Percentiles rank a stretch among this genome's conserved stretches.
Conservation (phyloP, 2,888 invertebrate genomes). For the Eupsilia transversa region DNA sequence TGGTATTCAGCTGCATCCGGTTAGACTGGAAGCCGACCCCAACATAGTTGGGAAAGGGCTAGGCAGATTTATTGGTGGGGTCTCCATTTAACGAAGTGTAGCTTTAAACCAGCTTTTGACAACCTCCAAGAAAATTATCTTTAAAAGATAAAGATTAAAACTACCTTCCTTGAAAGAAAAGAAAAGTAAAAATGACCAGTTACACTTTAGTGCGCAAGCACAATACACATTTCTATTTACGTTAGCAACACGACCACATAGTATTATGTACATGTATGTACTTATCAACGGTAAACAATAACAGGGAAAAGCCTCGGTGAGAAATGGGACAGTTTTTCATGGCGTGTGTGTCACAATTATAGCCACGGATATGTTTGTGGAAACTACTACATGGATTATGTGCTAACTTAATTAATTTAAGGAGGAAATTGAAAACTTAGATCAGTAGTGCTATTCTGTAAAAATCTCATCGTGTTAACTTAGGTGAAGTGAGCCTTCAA, state of each 20-base stretch:
- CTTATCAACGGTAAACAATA: constrained; percentile 76
- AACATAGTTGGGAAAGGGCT: too few relatives aligned
- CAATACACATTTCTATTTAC: constrained; percentile 58
- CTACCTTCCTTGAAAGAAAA: constrained; percentile 21
- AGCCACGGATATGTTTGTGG: constrained; percentile 51
- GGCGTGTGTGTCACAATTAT: constrained; percentile 48
- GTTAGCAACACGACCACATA: constrained; percentile 56
- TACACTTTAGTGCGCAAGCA: constrained; percentile 39
- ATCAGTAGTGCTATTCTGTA: too few relatives aligned
- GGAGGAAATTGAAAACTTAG: constrained; percentile 28
- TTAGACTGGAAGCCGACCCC: too few relatives aligned
- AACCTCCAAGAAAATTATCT: not conserved
- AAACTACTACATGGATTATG: constrained; percentile 50
- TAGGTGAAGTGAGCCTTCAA: too few relatives aligned
- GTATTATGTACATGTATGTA: constrained; percentile 58
- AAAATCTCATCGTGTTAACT: too few relatives aligned
- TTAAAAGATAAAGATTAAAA: not conserved
- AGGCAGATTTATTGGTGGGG: too few relatives aligned
- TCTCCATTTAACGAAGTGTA: not conserved
- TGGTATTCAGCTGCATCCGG: too few relatives aligned
- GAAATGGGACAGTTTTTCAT: constrained; percentile 85
- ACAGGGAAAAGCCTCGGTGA: constrained; percentile 83
- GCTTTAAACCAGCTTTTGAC: not conserved
- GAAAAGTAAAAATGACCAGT: constrained; percentile 46
- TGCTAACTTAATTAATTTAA: constrained; percentile 12